These are phyloP conservation scores for Atherinosoma microstoma DNA, from an alignment of 2,797 vertebrate species.

Conservation along the genomic window DNA sequence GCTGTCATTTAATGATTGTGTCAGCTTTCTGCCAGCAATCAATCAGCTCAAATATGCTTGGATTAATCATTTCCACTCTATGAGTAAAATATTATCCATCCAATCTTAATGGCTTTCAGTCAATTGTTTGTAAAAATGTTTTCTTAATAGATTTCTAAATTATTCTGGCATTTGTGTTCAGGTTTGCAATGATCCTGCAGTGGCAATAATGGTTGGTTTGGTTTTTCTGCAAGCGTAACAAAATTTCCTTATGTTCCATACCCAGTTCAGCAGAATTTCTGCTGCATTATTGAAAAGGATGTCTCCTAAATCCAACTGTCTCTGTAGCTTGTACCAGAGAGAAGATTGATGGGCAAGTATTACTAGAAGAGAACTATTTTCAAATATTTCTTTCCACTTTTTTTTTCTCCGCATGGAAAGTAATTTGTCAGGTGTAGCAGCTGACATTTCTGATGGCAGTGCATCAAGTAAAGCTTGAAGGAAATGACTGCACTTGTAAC, in stretches of 20 bases:
- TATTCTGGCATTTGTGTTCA: too few species aligned
- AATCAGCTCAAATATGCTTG: not conserved
- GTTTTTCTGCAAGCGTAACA: slow-evolving; percentile 25
- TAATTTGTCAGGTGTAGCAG: slow-evolving; percentile 50
- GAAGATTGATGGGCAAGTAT: slow-evolving; percentile 52
- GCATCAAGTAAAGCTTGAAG: slow-evolving; percentile 39
- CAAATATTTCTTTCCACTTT: slow-evolving; percentile 27
- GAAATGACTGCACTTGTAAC: slow-evolving; percentile 30
- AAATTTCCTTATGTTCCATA: slow-evolving; percentile 40
- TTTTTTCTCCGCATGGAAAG: slow-evolving; percentile 8
- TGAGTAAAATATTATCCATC: not conserved
- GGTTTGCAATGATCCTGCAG: not conserved
- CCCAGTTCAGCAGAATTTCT: slow-evolving; percentile 39
- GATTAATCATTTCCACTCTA: not conserved
- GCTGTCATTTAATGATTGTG: not conserved
- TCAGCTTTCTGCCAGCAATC: not conserved
- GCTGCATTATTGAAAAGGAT: slow-evolving; percentile 64
- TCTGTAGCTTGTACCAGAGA: slow-evolving; percentile 26
- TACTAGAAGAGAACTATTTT: slow-evolving; percentile 42
- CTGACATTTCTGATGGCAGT: slow-evolving; percentile 48
- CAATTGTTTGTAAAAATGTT: not conserved
- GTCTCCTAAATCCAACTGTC: slow-evolving; percentile 42
- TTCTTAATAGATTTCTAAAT: not conserved
- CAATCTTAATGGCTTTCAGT: not conserved
- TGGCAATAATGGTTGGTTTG: slow-evolving; percentile 8